Conservation (phyloP, 2,113 vertebrate genomes). For the Ptyas mucosa region DNA sequence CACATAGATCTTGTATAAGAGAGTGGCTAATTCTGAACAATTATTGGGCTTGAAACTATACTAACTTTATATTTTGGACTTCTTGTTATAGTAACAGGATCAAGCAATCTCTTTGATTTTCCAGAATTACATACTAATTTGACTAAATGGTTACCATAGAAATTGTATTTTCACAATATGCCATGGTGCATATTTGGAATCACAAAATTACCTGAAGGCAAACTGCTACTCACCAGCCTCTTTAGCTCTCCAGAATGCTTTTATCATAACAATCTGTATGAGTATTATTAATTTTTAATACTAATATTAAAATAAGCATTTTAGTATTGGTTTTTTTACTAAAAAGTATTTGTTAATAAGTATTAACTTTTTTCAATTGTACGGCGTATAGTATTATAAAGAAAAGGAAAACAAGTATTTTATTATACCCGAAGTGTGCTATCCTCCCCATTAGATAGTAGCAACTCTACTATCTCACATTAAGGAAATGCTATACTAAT, state of each 20-base stretch:
- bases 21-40: not conserved
- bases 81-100: not conserved
- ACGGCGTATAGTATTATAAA: not conserved
- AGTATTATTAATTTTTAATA: not conserved
- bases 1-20: not conserved
- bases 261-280: not conserved
- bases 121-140: not conserved
- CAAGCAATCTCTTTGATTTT: not conserved
- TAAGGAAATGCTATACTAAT: not conserved
- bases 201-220: not conserved
- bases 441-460: fast-evolving
- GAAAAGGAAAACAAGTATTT: not conserved
- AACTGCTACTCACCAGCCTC: not conserved
- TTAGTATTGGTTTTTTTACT: not conserved
- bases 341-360: not conserved
- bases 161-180: not conserved
- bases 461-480: not conserved
- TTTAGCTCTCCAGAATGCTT: not conserved
- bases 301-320: not conserved
- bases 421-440: not conserved
- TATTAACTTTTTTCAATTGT: not conserved
- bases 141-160: not conserved
- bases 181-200: not conserved
- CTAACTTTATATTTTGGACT: not conserved
- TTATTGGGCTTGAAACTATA: not conserved